phyloP scores from a whole-genome alignment of 2,888 invertebrate genomes.

The Tribolium freemani region DNA sequence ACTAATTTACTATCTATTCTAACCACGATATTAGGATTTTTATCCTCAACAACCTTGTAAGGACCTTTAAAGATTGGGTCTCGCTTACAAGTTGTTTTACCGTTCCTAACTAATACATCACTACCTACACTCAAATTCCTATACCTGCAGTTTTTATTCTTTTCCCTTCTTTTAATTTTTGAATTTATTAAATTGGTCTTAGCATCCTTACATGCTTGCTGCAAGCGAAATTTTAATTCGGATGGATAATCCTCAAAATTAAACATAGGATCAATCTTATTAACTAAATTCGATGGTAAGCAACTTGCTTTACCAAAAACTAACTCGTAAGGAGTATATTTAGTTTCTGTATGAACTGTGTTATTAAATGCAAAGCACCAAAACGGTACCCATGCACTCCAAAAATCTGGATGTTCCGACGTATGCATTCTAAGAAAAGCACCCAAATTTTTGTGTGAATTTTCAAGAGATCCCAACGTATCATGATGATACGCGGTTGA shows the following conservation, averaged over 20 bases:
- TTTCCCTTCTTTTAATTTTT: not conserved
- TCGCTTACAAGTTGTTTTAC: not conserved
- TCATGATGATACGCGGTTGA: slow-evolving; percentile 39
- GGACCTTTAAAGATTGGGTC: no score
- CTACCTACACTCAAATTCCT: not conserved
- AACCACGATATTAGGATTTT: no score
- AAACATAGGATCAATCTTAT: not conserved
- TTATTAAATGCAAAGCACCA: no score
- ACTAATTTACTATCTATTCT: not conserved
- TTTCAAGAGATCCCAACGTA: slow-evolving; percentile 39
- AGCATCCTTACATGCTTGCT: not conserved
- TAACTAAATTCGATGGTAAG: no score
- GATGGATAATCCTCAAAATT: slow-evolving; percentile 1
- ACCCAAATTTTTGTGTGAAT: slow-evolving; percentile 31
- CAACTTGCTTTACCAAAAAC: no score
- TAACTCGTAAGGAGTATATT: no score
- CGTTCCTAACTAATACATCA: not conserved
- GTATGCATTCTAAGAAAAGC: slow-evolving; percentile 3
- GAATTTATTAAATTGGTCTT: not conserved
- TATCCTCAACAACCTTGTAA: no score
- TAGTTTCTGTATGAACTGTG: no score
- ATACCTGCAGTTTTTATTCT: not conserved
- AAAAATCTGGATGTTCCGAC: not conserved
- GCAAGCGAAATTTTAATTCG: not conserved
- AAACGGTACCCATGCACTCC: not conserved